phyloP scores from a whole-genome alignment of 2,797 vertebrate species.

The Xerus rutilus region DNA sequence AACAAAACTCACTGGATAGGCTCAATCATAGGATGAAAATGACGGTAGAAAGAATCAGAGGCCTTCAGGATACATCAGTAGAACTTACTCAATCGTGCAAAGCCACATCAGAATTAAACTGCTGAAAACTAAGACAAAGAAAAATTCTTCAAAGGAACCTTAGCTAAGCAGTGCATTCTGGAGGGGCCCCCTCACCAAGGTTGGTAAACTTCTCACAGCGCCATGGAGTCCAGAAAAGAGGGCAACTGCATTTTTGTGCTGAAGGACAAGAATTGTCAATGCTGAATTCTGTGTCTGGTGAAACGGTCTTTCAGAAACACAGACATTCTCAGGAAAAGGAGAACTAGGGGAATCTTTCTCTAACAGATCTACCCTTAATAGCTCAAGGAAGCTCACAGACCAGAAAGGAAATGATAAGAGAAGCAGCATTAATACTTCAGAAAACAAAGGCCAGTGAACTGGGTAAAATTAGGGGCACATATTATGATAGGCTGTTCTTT shows the following conservation, averaged over 20 bases:
- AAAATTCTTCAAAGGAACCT: not conserved
- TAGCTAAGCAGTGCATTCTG: not conserved
- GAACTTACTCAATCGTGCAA: not conserved
- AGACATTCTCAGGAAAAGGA: not conserved
- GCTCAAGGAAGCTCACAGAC: not conserved
- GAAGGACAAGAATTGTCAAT: not conserved
- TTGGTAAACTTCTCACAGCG: not conserved
- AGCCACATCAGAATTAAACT: not conserved
- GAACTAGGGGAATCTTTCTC: not conserved
- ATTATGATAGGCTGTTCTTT: not conserved
- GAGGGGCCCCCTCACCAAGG: not conserved
- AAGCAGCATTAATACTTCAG: not conserved
- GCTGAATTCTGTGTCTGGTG: not conserved
- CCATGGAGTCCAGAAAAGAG: not conserved
- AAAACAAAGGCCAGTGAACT: not conserved
- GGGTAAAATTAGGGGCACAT: not conserved
- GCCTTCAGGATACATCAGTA: not conserved
- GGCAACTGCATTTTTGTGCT: not conserved
- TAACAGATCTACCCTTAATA: not conserved
- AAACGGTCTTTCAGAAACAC: not conserved
- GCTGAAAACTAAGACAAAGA: not conserved
- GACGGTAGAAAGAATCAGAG: not conserved
- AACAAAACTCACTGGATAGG: not conserved
- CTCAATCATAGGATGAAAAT: not conserved
- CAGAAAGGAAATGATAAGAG: not conserved